Percentiles rank a stretch among this genome's conserved stretches.
Conservation (phyloP, 2,888 invertebrate species). For the Cartodere bifasciata region DNA sequence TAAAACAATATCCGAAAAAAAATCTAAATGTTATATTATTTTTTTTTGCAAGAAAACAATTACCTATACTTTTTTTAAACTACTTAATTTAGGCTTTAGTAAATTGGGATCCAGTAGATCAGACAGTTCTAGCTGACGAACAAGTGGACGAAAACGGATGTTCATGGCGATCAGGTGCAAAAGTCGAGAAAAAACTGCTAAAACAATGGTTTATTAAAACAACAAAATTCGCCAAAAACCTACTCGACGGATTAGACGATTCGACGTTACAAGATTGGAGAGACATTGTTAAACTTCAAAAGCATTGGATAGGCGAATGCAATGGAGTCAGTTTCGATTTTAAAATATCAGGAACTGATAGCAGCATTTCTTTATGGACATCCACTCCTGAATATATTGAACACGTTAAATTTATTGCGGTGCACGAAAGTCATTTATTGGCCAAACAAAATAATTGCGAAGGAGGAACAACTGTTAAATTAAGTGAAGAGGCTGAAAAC, state of each 20-base stretch:
- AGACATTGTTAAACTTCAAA: slow-evolving; percentile 73
- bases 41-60: too few species aligned
- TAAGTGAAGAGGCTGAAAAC: slow-evolving; percentile 47
- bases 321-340: slow-evolving; percentile 64
- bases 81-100: slow-evolving; percentile 55
- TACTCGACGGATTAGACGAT: slow-evolving; percentile 58
- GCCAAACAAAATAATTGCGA: slow-evolving; percentile 27
- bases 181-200: slow-evolving; percentile 76
- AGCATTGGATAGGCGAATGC: slow-evolving; percentile 84
- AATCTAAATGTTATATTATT: too few species aligned
- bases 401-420: slow-evolving; percentile 55
- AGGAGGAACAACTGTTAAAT: slow-evolving; percentile 21
- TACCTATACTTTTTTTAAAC: too few species aligned
- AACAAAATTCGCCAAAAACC: slow-evolving; percentile 63
- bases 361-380: slow-evolving; percentile 56
- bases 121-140: slow-evolving; percentile 95
- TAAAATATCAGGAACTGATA: slow-evolving; percentile 20
- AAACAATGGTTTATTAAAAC: slow-evolving; percentile 94
- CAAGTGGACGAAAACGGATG: slow-evolving; percentile 85
- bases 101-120: slow-evolving; percentile 98
- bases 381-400: slow-evolving; percentile 57
- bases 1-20: too few species aligned
- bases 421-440: slow-evolving; percentile 45
- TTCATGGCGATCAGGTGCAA: slow-evolving; percentile 95
- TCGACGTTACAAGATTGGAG: slow-evolving; percentile 62